Evolutionary conservation across 2,888 invertebrate species (phyloP), one percentile per base, ranked within the genome.

Genomic region (Sialis fuliginosa): DNA sequence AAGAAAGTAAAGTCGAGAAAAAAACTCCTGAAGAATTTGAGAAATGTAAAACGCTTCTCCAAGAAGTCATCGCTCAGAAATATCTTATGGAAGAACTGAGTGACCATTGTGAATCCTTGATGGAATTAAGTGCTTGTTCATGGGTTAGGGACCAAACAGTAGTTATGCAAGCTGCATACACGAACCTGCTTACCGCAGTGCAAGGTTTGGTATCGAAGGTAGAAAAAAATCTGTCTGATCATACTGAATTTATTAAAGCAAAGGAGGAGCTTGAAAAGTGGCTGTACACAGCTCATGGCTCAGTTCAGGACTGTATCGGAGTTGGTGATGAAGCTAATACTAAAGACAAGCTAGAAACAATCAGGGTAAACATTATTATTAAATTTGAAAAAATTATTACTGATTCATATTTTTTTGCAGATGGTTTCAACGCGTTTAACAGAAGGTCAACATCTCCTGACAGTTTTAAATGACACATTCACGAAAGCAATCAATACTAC

Each of bases 221-320:
- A 8, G 90, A 93, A 60, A 89, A 90, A 68, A 89, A 87, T 62
- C 68, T 93, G 0, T 84, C 87, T 0, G 91, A 92, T 61, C 90
- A 91, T 58, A 88, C 87, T 0, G 90, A 92, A 60, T 91, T 92
- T 62, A 71, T 88, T 6, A 87, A 87, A 56, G 86, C 87, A 12
- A 88, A 89, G 58, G 75, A 79, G 50, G 83, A 87, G 55, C 72
- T 92, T 54, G 81, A 86, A 52, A 74, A 77, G 49, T 95, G 93
- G 93, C 67, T 91, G 31, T 76, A 79, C 48, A 75, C 79, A 35
- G 86, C 88, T 32, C 82, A 84, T 54, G 82, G 84, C 33, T 80
- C 83, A 5, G 76, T 95, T 0, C 81, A 84, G 57, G 83, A 84
- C 52, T 91, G 90, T 55, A 74, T 80, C 48, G 85, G 84, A 39